phyloP scores from a whole-genome alignment of 2,888 invertebrate genomes.

The Papilio protenor region DNA sequence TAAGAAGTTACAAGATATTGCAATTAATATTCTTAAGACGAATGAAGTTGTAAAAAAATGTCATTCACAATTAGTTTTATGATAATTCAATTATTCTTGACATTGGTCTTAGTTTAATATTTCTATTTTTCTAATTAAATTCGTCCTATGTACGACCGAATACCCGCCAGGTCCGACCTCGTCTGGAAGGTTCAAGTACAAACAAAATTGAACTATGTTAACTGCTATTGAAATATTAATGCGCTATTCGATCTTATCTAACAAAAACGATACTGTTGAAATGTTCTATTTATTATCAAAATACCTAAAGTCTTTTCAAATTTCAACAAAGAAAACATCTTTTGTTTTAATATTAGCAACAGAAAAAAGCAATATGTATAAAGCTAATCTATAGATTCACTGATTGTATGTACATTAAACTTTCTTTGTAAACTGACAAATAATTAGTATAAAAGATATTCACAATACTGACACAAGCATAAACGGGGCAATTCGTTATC shows the following conservation, averaged over 20 bases:
- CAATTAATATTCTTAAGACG: too few species aligned
- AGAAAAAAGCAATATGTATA: neutral
- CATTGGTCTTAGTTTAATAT: neutral
- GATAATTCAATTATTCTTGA: slow-evolving; percentile 18
- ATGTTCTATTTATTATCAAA: neutral
- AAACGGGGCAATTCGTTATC: slow-evolving; percentile 25
- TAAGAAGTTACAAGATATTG: too few species aligned
- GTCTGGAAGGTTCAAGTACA: slow-evolving; percentile 38
- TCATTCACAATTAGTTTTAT: neutral
- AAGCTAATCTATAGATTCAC: neutral
- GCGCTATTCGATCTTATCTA: too few species aligned
- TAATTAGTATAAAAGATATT: slow-evolving; percentile 8
- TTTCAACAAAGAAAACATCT: neutral
- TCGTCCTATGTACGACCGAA: slow-evolving; percentile 19
- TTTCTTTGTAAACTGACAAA: neutral
- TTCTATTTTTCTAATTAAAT: slow-evolving; percentile 9
- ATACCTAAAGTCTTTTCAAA: neutral
- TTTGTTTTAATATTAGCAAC: neutral
- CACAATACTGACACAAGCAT: neutral
- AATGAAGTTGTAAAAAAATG: too few species aligned
- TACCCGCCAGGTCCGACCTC: slow-evolving; percentile 19
- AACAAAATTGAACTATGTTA: slow-evolving; percentile 22
- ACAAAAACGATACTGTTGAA: too few species aligned
- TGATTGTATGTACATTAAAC: neutral
- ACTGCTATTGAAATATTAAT: slow-evolving; percentile 14